These are phyloP conservation scores for Otolemur garnettii DNA, from an alignment of 2,113 vertebrate species.

Conservation along the genomic window DNA sequence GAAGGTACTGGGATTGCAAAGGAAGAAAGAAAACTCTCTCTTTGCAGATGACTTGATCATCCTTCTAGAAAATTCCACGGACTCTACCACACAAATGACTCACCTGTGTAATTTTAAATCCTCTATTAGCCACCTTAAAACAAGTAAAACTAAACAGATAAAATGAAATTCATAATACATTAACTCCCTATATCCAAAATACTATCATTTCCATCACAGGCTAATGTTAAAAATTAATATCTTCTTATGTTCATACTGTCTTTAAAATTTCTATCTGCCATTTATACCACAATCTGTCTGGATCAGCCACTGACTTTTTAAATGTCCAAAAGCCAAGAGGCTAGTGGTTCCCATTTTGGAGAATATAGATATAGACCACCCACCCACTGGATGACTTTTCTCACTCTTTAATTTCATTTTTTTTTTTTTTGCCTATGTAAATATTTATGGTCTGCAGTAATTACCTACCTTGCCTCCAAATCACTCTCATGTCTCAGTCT, in stretches of 20 bases:
- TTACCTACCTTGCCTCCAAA: background rate
- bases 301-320: background rate
- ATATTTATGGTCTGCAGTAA: background rate
- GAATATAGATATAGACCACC: background rate
- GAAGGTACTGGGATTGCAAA: background rate
- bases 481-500: background rate
- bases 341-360: background rate
- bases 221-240: background rate
- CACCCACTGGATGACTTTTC: background rate
- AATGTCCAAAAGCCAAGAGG: background rate
- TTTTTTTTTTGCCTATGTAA: background rate
- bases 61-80: background rate
- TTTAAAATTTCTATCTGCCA: background rate
- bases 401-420: background rate
- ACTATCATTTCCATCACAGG: background rate
- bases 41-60: background rate
- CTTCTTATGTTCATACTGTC: background rate
- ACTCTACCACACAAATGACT: background rate
- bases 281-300: background rate
- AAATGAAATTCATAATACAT: background rate
- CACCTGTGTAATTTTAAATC: background rate
- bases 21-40: background rate
- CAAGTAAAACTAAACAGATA: background rate
- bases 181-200: background rate
- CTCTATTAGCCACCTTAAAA: background rate